Evolutionary conservation across 1,140 invertebrate genomes (phyloP), one percentile per base, ranked within the genome.

Genomic region (Teleopsis dalmanni): DNA sequence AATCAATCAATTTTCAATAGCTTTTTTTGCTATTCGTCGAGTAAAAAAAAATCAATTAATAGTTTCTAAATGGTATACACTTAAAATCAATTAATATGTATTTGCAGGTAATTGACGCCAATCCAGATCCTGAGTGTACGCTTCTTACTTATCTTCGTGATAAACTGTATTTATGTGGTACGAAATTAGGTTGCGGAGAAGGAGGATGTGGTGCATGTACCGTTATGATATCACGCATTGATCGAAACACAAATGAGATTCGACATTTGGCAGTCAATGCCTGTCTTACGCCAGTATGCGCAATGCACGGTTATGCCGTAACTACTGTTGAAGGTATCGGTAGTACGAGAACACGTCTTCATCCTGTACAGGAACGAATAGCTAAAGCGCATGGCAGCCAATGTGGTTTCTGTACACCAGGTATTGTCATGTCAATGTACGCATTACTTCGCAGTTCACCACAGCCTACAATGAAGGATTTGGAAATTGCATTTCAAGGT

Each of bases 341-440:
- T 13, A 87, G 77, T 34, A 82, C 78, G 8, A 80, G 75, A 69
- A 82, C 78, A 1, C 78, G 75, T 35, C 64, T 91, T 19, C 88
- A 93, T 72, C 84, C 88, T 0, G 83, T 87, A 8, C 90, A 94
- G 75, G 87, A 94, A 64, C 74, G 89, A 55, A 80, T 95, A 38
- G 88, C 88, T 0, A 87, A 87, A 73, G 77, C 86, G 4, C 90
- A 94, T 60, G 91, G 91, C 1, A 90, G 88, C 0, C 90, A 94
- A 73, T 94, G 91, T 65, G 90, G 90, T 5, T 94, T 91, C 68
- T 93, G 90, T 56, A 92, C 90, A 4, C 90, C 91, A 3, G 90
- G 90, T 13, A 91, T 94, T 44, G 88, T 95, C 0, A 94, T 95
- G 91, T 93, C 90, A 3, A 94, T 94, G 91, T 94, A 94, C 57